Evolutionary conservation across 2,888 invertebrate genomes (phyloP), one percentile per base, ranked within the genome.

Genomic region (Laspeyria flexula): DNA sequence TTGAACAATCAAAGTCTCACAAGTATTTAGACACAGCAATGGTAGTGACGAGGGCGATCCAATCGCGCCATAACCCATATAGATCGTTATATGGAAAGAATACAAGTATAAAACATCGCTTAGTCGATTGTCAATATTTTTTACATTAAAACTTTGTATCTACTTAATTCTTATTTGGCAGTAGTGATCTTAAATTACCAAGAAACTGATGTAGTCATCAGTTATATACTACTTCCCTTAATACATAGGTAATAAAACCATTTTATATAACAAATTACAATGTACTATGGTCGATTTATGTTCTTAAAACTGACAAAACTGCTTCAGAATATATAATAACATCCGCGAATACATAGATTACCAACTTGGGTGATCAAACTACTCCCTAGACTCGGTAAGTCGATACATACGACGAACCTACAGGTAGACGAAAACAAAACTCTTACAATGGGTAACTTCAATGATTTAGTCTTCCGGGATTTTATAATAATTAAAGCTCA

Each of bases 401-500:
- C n/a, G 75, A 73, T 67, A 65, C 51, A 70, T 68, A 62, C 70
- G 73, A 63, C 55, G 62, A 75, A 62, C 55, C 64, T 55, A 43
- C 62, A 61, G 69, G 46, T 62, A 60, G 55, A 71, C 60, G 49
- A 61, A 63, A 77, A 41, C 29, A 54, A 58, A 72, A 71, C 54
- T 65, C 53, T 68, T 72, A 77, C 75, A 73, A 70, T 79, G 73
- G 71, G 66, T 79, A 67, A 65, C 63, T 67, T 68, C 65, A 75
- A 76, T 73, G 65, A 62, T 70, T 74, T 64, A 85, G 82, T 87
- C 83, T 82, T 85, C 81, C 79, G 68, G 82, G 78, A 85, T 85
- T 87, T 88, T 88, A 88, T 83, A 81, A 88, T 91, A 90, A 89
- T 92, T 92, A 92, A 92, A 92, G 91, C 91, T 92, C 88, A 88